phyloP scores from a whole-genome alignment of 2,797 vertebrate genomes.

The Tapera naevia region DNA sequence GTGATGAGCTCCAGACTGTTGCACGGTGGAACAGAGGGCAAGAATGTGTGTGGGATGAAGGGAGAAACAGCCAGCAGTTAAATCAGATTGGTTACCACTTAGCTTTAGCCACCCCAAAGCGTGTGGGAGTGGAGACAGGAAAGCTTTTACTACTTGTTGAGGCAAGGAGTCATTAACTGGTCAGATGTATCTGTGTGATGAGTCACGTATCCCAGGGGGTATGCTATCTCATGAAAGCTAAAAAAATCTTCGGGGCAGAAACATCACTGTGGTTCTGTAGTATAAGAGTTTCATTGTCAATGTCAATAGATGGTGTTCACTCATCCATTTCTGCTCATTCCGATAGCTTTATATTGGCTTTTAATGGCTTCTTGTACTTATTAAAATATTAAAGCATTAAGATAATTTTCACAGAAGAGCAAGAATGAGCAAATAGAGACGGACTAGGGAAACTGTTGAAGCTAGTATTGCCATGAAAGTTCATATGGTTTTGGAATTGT shows the following conservation, averaged over 20 bases:
- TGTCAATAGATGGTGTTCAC: background rate
- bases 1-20: background rate
- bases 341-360: background rate
- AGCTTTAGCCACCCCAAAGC: background rate
- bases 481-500: background rate
- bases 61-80: background rate
- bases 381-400: background rate
- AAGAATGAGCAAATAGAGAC: background rate
- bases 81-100: background rate
- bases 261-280: background rate
- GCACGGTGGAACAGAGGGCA: background rate
- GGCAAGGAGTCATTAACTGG: background rate
- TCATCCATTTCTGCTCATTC: background rate
- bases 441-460: background rate
- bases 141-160: slow-evolving; percentile 1
- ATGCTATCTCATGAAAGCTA: background rate
- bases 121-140: background rate
- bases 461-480: background rate
- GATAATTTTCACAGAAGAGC: background rate
- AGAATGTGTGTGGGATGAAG: slow-evolving; percentile 27
- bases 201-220: background rate
- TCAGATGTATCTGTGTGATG: background rate
- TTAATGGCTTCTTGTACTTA: background rate
- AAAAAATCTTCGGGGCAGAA: background rate
- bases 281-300: background rate